phyloP scores from a whole-genome alignment of 2,797 vertebrate genomes.

The Enteromius argenteus region DNA sequence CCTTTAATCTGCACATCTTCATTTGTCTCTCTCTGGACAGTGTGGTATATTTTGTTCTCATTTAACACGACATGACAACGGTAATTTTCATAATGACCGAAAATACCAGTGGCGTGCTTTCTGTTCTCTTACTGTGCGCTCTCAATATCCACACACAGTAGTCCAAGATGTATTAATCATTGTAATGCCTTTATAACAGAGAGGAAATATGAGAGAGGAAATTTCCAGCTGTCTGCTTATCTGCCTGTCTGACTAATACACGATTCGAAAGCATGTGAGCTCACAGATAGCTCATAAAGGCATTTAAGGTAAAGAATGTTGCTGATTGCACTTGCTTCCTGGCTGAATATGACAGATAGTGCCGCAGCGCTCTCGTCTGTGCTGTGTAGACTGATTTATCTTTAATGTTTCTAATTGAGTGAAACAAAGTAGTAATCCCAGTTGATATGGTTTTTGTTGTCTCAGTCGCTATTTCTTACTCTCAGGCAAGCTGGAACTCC shows the following conservation, averaged over 20 bases:
- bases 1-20: slow-evolving; percentile 74
- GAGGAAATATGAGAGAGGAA: slow-evolving; percentile 7
- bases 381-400: slow-evolving; percentile 31
- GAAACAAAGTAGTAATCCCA: slow-evolving; percentile 35
- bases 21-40: slow-evolving; percentile 71
- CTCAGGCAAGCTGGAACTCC: slow-evolving; percentile 31
- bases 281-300: not conserved
- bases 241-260: slow-evolving; percentile 16
- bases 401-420: slow-evolving; percentile 24
- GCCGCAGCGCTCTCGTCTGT: not conserved
- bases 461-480: slow-evolving; percentile 18
- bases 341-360: not conserved
- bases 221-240: slow-evolving; percentile 59
- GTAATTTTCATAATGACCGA: slow-evolving; percentile 66
- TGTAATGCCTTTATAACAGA: slow-evolving; percentile 46
- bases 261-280: not conserved
- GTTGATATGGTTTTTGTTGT: slow-evolving; percentile 4
- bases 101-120: slow-evolving; percentile 57
- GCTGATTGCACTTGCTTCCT: slow-evolving; percentile 1
- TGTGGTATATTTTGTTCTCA: slow-evolving; percentile 62
- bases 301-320: slow-evolving; percentile 36
- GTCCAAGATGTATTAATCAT: slow-evolving; percentile 49
- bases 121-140: slow-evolving; percentile 44
- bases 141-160: slow-evolving; percentile 45
- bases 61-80: slow-evolving; percentile 69